These are phyloP conservation scores for Polia nebulosa DNA, from an alignment of 2,888 invertebrate species.

Conservation along the genomic window DNA sequence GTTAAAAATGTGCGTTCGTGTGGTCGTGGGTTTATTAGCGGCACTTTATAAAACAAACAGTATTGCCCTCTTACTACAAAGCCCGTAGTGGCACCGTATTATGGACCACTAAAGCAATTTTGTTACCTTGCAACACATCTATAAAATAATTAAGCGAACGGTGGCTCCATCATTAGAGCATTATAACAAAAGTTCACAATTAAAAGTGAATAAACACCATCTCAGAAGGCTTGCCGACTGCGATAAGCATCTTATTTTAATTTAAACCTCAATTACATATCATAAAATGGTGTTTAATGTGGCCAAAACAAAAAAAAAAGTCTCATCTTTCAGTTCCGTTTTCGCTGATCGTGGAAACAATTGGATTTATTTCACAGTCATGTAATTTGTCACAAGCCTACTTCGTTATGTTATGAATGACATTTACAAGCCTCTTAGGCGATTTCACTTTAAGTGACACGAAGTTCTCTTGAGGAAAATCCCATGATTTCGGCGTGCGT, in stretches of 20 bases:
- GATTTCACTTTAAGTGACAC: conserved; percentile 46
- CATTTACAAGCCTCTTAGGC: conserved; percentile 24
- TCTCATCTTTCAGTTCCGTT: conserved; percentile 43
- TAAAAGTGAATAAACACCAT: conserved; percentile 84
- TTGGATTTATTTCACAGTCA: conserved; percentile 57
- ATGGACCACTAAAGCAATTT: conserved; percentile 74
- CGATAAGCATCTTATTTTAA: conserved; percentile 75
- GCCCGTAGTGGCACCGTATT: conserved; percentile 68
- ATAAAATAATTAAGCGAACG: conserved; percentile 79
- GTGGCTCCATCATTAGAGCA: conserved; percentile 79
- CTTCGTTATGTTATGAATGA: conserved; percentile 29
- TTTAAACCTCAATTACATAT: conserved; percentile 73
- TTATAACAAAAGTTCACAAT: conserved; percentile 82
- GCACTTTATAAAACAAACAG: conserved; percentile 74
- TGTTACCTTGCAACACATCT: conserved; percentile 73
- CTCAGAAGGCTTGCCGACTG: conserved; percentile 74
- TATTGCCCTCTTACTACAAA: conserved; percentile 67
- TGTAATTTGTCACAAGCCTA: conserved; percentile 39
- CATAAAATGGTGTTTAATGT: conserved; percentile 64
- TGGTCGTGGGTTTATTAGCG: conserved; percentile 63
- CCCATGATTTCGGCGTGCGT: conserved; percentile 40
- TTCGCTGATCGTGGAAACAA: conserved; percentile 55
- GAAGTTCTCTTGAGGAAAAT: conserved; percentile 24
- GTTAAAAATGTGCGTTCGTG: conserved; percentile 61
- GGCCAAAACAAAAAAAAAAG: conserved; percentile 50